phyloP scores from a whole-genome alignment of 1,140 invertebrate species.

The Zaprionus taronus region DNA sequence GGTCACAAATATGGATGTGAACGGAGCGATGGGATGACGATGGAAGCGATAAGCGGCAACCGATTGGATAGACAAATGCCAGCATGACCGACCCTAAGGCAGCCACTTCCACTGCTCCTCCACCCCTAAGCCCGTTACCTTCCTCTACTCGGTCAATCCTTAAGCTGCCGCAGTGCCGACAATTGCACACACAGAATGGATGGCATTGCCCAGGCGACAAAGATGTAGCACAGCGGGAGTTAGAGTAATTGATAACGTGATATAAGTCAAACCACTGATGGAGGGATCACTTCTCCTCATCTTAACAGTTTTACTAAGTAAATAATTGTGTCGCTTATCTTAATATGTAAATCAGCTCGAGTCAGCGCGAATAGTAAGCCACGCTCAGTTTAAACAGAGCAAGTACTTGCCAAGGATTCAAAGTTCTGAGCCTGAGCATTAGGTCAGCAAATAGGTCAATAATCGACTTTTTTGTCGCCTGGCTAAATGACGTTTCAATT shows the following conservation, averaged over 20 bases:
- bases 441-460: constrained; percentile 44
- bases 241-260: no score
- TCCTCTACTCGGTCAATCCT: not conserved
- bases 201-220: constrained; percentile 50
- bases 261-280: not conserved
- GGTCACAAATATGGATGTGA: constrained; percentile 55
- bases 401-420: not conserved
- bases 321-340: not conserved
- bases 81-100: constrained; percentile 7
- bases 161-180: constrained; percentile 54
- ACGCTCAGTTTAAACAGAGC: not conserved
- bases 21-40: not conserved
- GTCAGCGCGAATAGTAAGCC: not conserved
- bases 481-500: constrained; percentile 69
- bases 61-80: constrained; percentile 23
- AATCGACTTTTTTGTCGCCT: constrained; percentile 65
- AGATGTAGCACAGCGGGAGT: not conserved
- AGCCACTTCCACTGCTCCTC: not conserved
- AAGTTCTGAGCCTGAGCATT: constrained; percentile 17
- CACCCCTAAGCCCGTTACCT: not conserved
- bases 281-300: not conserved
- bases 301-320: not conserved
- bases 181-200: constrained; percentile 55
- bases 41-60: constrained; percentile 34
- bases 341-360: not conserved